A percentile compares a stretch with the other conserved stretches of the same genome.
Conservation (phyloP, 2,113 vertebrate genomes). For the Electrona antarctica region DNA sequence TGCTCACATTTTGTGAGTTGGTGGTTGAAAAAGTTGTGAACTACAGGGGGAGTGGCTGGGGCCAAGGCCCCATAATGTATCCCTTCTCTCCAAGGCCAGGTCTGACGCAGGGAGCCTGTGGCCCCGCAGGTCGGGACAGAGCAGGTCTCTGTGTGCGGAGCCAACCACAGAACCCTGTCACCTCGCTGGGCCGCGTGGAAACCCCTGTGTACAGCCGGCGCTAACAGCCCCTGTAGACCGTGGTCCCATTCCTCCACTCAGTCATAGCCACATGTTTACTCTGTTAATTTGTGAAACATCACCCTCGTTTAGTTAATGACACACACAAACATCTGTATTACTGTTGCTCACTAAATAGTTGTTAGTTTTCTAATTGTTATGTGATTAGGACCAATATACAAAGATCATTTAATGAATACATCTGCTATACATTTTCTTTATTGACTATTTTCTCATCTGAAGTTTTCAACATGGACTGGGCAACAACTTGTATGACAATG, state of each 20-base stretch:
- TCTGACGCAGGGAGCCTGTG: constrained; percentile 71
- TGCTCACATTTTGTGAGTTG: constrained; percentile 54
- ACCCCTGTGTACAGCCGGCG: constrained; percentile 50
- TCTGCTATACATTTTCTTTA: not conserved
- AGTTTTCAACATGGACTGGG: no score
- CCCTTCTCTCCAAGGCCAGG: constrained; percentile 71
- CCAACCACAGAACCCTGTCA: constrained; percentile 74
- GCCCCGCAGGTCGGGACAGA: constrained; percentile 63
- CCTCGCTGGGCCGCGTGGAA: constrained; percentile 57
- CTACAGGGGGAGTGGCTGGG: constrained; percentile 59
- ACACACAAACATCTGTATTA: constrained; percentile 27
- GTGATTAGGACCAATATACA: not conserved
- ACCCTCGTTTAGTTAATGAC: constrained; percentile 36
- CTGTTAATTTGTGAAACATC: constrained; percentile 50
- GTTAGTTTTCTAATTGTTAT: not conserved
- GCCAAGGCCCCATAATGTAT: constrained; percentile 72
- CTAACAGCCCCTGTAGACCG: constrained; percentile 30
- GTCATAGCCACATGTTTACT: constrained; percentile 42
- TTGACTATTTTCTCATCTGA: no score
- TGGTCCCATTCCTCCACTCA: constrained; percentile 19
- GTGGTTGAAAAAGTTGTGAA: constrained; percentile 64
- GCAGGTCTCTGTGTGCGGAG: constrained; percentile 67
- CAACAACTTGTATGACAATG: no score
- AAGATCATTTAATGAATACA: not conserved
- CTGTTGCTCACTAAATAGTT: constrained; percentile 4